These are phyloP conservation scores for Branchellion lobata DNA, from an alignment of 2,888 invertebrate species.

Conservation along the genomic window DNA sequence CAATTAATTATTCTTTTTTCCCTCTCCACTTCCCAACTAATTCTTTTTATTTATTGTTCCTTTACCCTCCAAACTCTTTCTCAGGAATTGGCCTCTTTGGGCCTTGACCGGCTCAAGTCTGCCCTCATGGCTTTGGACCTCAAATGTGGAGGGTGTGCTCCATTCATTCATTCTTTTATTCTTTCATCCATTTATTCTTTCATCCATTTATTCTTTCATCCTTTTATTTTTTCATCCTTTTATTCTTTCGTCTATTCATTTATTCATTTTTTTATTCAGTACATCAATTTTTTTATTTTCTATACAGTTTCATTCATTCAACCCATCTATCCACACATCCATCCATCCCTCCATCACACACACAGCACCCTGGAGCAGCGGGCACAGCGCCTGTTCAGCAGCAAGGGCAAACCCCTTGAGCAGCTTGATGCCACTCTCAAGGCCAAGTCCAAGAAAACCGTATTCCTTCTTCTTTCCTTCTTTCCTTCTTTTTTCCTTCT, in stretches of 20 bases:
- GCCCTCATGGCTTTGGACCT: conserved; percentile 92
- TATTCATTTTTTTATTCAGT: background rate
- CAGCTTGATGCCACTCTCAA: conserved; percentile 86
- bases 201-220: background rate
- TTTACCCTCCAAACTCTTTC: too few species aligned
- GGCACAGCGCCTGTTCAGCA: conserved; percentile 90
- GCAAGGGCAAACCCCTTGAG: conserved; percentile 78
- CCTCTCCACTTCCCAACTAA: too few species aligned
- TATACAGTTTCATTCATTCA: too few species aligned
- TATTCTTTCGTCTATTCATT: background rate
- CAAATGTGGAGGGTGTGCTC: conserved; percentile 85
- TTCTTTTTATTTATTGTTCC: too few species aligned
- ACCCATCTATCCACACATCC: background rate
- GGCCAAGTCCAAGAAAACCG: conserved; percentile 75
- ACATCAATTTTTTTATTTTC: too few species aligned
- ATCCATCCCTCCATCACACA: background rate
- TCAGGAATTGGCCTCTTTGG: conserved; percentile 86
- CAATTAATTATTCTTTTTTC: too few species aligned
- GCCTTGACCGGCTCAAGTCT: conserved; percentile 92
- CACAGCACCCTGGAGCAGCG: conserved; percentile 85
- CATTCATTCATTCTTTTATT: background rate
- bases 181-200: conserved; percentile 1
- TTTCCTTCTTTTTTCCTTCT: too few species aligned
- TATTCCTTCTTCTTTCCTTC: too few species aligned
- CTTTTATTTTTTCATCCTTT: background rate